A percentile compares a stretch with the other conserved stretches of the same genome.
Evolutionary conservation across 2,113 vertebrate species (phyloP).

Genomic region (Myodes glareolus): DNA sequence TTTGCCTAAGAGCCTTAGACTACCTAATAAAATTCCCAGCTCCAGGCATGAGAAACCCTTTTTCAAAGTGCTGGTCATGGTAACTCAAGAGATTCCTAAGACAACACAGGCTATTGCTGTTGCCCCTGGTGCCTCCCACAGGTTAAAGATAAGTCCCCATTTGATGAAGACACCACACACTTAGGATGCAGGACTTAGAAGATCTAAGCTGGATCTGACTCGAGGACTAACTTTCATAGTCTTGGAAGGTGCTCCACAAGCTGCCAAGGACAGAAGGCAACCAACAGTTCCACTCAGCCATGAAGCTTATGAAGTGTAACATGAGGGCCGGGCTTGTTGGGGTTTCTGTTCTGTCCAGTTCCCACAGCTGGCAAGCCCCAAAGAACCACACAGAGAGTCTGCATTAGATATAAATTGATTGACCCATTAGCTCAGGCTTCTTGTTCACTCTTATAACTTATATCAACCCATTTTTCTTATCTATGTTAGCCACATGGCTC

Average conservation of each 20-base stretch:
- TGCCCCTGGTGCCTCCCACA: background rate
- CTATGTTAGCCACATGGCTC: too few relatives aligned
- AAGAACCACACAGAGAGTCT: too few relatives aligned
- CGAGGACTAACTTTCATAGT: background rate
- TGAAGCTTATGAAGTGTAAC: background rate
- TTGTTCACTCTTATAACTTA: too few relatives aligned
- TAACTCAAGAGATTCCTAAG: background rate
- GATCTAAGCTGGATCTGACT: background rate
- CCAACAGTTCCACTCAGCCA: background rate
- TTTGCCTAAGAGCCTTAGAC: background rate
- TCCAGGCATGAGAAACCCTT: background rate
- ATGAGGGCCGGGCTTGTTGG: too few relatives aligned
- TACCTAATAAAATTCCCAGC: background rate
- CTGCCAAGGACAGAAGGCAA: background rate
- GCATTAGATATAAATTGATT: too few relatives aligned
- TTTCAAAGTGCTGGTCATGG: background rate
- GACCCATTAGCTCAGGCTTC: too few relatives aligned
- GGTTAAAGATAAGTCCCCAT: background rate
- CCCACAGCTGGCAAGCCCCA: too few relatives aligned
- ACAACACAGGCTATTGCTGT: background rate
- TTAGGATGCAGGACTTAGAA: background rate
- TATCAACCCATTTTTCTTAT: too few relatives aligned
- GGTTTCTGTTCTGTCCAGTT: too few relatives aligned
- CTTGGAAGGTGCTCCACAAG: background rate
- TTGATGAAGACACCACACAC: background rate